phyloP scores from a whole-genome alignment of 2,113 vertebrate species.

The Microtus montanus region DNA sequence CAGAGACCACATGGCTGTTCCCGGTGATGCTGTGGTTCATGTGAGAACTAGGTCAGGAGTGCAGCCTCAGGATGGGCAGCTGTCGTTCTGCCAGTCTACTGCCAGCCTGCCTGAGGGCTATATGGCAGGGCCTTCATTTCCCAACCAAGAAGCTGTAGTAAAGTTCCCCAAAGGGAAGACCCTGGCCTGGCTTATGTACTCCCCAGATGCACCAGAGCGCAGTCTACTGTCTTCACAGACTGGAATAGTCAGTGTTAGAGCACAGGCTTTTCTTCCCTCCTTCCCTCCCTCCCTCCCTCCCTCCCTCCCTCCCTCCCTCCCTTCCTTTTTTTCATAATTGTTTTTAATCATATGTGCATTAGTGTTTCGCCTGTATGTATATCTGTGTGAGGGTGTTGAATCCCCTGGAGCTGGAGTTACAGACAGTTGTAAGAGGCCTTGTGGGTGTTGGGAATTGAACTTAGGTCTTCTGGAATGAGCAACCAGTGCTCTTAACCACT shows the following conservation, averaged over 20 bases:
- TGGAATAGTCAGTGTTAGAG: background rate
- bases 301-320: no score
- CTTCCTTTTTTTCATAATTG: no score
- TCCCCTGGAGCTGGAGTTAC: no score
- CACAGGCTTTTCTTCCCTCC: background rate
- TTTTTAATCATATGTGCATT: no score
- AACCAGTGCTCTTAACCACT: no score
- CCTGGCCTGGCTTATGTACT: background rate
- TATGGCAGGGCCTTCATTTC: background rate
- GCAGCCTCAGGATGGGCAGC: background rate
- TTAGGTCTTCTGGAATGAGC: no score
- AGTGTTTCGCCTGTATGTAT: no score
- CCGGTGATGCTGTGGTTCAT: background rate
- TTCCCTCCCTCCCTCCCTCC: no score
- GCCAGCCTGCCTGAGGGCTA: background rate
- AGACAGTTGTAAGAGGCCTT: no score
- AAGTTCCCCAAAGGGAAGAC: background rate
- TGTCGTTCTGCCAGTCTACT: background rate
- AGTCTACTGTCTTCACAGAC: background rate
- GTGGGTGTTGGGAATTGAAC: no score
- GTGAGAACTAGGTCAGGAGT: background rate
- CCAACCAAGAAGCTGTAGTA: background rate
- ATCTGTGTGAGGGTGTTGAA: no score
- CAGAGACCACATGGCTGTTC: no score
- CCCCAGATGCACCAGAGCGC: background rate